Base-by-base conservation (phyloP, 2,888 invertebrate genomes). In the Zaprionus bogoriensis region DNA sequence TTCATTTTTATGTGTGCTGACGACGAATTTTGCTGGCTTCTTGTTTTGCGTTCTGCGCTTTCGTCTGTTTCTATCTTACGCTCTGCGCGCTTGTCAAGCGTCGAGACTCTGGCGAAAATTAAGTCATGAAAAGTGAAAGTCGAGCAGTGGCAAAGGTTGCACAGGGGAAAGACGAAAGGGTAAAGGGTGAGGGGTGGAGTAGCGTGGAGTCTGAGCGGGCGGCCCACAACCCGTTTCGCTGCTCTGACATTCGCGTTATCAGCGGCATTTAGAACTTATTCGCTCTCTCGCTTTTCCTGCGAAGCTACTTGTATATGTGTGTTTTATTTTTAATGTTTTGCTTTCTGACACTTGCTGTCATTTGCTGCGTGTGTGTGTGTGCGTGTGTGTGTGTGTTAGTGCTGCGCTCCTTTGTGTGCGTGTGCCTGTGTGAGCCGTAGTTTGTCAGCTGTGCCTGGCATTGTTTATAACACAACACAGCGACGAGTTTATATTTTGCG, bases 71-170 rank as follows among this genome's bases (percentile, higher is more conserved):
- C 55, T 66, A 61, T 74, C 69, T 76, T 64, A 45, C 45, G 62
- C 59, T 62, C 59, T 62, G 38, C 59, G 60, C 58, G 59, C 62
- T 54, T 65, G 48, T 77, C 68, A 63, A 55, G 60, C 53, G 57
- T 61, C 55, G 48, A 73, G 60, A 60, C 48, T 63, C 58, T 28
- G 50, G 55, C 57, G 53, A 67, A 76, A 76, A 74, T 76, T 54
- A 76, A 76, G 70, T 65, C 75, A 74, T 70, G 65, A 62, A 74
- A 76, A 76, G 78, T 63, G 67, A 76, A 74, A 76, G 70, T 70
- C 28, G 23, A 42, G 70, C 60, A 23, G 57, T 36, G 25, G 38
- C n/a, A 53, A 57, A 57, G 75, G 53, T 63, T 60, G 47, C 22
- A 28, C 53, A 47, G 30, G 44, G 30, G 44, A 30, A 3, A 10